Evolutionary conservation across 2,888 invertebrate genomes (phyloP).

Genomic region (Blastobasis adustella): DNA sequence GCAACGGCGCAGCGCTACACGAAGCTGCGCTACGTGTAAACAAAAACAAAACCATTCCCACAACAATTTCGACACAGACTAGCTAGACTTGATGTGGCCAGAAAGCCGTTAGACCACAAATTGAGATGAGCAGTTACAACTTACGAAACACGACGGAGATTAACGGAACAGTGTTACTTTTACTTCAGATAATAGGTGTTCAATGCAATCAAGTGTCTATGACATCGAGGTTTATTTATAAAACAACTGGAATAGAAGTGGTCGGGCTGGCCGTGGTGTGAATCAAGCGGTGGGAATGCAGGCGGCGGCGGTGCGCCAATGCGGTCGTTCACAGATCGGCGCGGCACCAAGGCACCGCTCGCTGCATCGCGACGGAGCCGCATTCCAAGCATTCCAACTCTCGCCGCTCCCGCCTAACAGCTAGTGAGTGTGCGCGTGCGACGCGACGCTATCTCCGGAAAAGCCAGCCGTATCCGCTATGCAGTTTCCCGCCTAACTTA

Average conservation of each 20-base stretch:
- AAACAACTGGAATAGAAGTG: neutral
- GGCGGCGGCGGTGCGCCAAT: constrained; percentile 17
- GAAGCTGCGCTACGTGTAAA: constrained; percentile 8
- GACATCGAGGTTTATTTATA: neutral
- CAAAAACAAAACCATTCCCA: constrained; percentile 15
- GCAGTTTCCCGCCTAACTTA: no score
- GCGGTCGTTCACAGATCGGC: constrained; percentile 45
- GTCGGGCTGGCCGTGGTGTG: constrained; percentile 14
- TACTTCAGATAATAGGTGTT: no score
- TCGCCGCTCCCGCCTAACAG: constrained; percentile 23
- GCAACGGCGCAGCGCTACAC: constrained; percentile 4
- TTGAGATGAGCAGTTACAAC: no score
- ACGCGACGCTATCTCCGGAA: constrained; percentile 13
- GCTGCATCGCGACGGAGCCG: constrained; percentile 36
- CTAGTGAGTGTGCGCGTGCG: constrained; percentile 8
- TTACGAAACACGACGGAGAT: no score
- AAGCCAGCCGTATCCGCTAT: constrained; percentile 15
- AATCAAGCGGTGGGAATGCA: constrained; percentile 36
- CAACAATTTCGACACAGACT: neutral
- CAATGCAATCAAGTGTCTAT: no score
- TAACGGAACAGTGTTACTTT: no score
- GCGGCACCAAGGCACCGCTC: constrained; percentile 11
- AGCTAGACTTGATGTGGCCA: no score
- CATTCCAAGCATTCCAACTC: constrained; percentile 51
- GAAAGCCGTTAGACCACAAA: no score